Conservation (phyloP, 1,140 invertebrate species). For the Rhopalosiphum padi region DNA sequence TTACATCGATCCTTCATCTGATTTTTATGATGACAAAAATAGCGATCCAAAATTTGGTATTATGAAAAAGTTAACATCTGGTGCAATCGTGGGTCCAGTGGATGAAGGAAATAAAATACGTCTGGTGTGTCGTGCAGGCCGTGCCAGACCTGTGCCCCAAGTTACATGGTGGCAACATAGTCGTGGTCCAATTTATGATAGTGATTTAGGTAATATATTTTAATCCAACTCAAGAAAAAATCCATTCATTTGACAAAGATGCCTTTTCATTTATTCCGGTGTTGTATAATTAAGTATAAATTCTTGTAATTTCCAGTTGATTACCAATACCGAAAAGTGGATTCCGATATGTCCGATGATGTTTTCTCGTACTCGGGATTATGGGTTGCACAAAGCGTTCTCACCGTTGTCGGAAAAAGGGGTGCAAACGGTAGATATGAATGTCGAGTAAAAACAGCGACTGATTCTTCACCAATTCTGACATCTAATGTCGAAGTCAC, state of each 20-base stretch:
- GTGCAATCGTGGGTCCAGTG: slow-evolving; percentile 71
- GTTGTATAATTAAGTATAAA: neutral
- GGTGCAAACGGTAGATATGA: slow-evolving; percentile 46
- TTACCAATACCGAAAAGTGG: slow-evolving; percentile 24
- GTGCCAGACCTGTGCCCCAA: slow-evolving; percentile 78
- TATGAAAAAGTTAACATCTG: slow-evolving; percentile 61
- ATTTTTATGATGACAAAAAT: slow-evolving; percentile 22
- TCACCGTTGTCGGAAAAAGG: slow-evolving; percentile 7
- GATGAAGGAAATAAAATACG: slow-evolving; percentile 73
- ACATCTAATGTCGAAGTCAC: slow-evolving; percentile 28
- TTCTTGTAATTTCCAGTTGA: neutral
- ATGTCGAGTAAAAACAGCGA: slow-evolving; percentile 39
- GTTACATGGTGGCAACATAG: slow-evolving; percentile 72
- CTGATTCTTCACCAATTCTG: slow-evolving; percentile 14
- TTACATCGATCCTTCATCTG: slow-evolving; percentile 26
- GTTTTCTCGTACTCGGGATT: slow-evolving; percentile 30
- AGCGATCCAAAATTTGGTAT: slow-evolving; percentile 35
- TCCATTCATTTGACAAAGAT: neutral
- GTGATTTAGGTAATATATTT: slow-evolving; percentile 5
- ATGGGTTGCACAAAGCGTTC: slow-evolving; percentile 30
- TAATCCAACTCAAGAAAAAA: neutral
- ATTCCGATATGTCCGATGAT: slow-evolving; percentile 25
- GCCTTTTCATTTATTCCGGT: neutral
- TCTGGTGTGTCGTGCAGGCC: slow-evolving; percentile 74
- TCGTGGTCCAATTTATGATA: slow-evolving; percentile 27